Base-by-base conservation (phyloP, 2,888 invertebrate species). In the Cryptocephalus moraei region DNA sequence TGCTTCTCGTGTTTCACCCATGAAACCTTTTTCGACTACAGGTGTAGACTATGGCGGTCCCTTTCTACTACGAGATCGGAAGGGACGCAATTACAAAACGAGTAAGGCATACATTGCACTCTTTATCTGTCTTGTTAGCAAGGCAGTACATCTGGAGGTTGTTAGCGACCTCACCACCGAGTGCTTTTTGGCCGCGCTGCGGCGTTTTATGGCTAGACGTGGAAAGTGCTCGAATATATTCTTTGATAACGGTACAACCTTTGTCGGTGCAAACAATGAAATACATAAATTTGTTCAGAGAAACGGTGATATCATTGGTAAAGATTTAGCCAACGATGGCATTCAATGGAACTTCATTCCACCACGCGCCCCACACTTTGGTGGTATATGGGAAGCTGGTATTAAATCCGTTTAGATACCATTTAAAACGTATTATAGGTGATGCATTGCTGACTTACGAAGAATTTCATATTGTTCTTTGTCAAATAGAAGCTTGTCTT, bases 121-220 rank as follows among this genome's bases (percentile, higher is more conserved):
- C 13, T 53, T 49, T 44, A 41, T 54, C 36, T 50, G 53, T 39
- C 49, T 47, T 38, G 11, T 48, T 9, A 52, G 50, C 8, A 46
- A 47, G 33, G 62, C 62, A 1, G 39, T 63, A 11, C 59, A 62
- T 38, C 14, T 62, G 8, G 60, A 63, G 44, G 33, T 58, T 8
- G 58, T 56, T 1, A 47, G 49, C n/a, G 52, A 52, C 39, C 39
- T 61, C 2, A 45, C 53, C 4, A 53, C 60, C 3, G 53, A 54
- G 31, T 42, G 52, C 4, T 60, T 61, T 44, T 32, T 61, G 8
- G 50, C 53, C 1, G 44, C 56, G 8, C 45, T 61, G 9, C 14
- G 48, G 14, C 52, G 60, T 1, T 62, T 62, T 44, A 51, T 60
- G 9, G 46, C 56, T 6, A 33, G 61, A 34, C 38, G 61, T 39